Evolutionary conservation across 2,888 invertebrate species (phyloP), one percentile per base, ranked within the genome.

Genomic region (Orthosia incerta): DNA sequence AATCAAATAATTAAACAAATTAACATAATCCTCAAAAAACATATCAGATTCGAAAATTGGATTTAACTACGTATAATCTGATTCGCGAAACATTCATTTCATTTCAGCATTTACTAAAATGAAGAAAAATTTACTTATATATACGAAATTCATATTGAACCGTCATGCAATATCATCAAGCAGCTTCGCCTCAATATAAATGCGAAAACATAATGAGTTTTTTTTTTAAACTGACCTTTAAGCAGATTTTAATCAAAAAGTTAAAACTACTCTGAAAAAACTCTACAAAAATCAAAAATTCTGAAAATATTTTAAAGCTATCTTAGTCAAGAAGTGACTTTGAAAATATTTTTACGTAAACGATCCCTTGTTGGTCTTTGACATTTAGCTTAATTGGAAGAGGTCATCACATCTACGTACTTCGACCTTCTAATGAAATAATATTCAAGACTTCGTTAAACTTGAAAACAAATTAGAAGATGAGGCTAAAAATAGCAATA

Each of bases 181-280:
- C 3, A 57, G 23, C 61, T 4, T 39, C 20, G 3, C 9, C n/a
- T 39, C 46, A 9, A 63, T 59, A 26, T 48, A 13, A 39, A 57
- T 48, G n/a, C 62, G 39, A 70, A 50, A 26, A 9, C 7, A 48
- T 48, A 59, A 71, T 59, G 26, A 62, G 15, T 23, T 70, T 18
- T 62, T 18, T 4, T 4, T 60, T 20, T n/a, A 31, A 59, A 51
- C 55, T 48, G 39, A 76, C 60, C 60, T 69, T 56, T 55, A 48
- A 59, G 13, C 46, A 76, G 9, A 69, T 61, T 77, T 70, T 75
- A 31, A 75, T 78, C 18, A 56, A 56, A 56, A 78, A 78, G n/a
- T 70, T 75, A 16, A 46, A 53, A 76, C 18, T 48, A 16, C 20
- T 50, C 7, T 20, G 20, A 12, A 61, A 69, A 66, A 78, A 12